These are phyloP conservation scores for Ophion slaviceki DNA, from an alignment of 2,888 invertebrate genomes.

Conservation along the genomic window DNA sequence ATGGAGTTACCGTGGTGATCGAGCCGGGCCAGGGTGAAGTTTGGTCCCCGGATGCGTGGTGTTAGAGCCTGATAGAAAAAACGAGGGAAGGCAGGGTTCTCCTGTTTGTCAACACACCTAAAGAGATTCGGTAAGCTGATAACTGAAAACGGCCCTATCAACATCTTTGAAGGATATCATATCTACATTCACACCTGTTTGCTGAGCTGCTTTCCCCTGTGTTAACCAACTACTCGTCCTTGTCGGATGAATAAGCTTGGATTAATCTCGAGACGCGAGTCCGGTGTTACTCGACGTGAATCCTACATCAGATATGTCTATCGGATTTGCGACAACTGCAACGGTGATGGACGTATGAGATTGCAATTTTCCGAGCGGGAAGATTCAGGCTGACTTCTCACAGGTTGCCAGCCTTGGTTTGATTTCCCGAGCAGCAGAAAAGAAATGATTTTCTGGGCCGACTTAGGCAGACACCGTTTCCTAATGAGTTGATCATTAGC, in stretches of 20 bases:
- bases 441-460: too few species aligned
- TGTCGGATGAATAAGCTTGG: slow-evolving; percentile 61
- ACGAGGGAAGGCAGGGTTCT: neutral
- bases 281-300: slow-evolving; percentile 47
- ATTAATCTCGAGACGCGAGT: slow-evolving; percentile 68
- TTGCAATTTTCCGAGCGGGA: slow-evolving; percentile 7
- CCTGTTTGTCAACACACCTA: neutral
- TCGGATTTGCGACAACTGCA: slow-evolving; percentile 20
- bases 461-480: too few species aligned
- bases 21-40: neutral
- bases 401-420: too few species aligned
- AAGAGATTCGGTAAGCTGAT: too few species aligned
- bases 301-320: slow-evolving; percentile 55
- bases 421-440: too few species aligned
- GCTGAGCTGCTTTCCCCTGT: slow-evolving; percentile 6
- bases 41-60: neutral
- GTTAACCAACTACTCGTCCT: slow-evolving; percentile 27
- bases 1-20: neutral
- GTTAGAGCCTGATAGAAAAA: neutral
- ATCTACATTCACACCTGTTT: slow-evolving; percentile 7
- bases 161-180: neutral
- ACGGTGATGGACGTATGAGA: neutral
- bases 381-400: neutral
- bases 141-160: neutral
- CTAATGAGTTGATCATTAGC: too few species aligned